Percentiles rank a stretch among this genome's conserved stretches.
These are phyloP conservation scores for Drosophila mimetica DNA, from an alignment of 2,888 invertebrate species.

Conservation along the genomic window DNA sequence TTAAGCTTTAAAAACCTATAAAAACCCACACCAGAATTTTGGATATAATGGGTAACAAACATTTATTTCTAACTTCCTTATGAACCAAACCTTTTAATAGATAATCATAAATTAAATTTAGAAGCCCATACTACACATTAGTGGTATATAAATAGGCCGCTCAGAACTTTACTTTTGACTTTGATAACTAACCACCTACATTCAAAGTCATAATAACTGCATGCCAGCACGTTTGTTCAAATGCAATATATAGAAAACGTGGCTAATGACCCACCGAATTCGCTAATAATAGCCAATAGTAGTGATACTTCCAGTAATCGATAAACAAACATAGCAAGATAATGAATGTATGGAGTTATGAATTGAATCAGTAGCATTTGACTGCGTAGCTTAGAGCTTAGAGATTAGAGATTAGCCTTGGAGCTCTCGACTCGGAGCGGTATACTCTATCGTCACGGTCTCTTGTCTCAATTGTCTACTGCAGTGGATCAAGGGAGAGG, in stretches of 20 bases:
- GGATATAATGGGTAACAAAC: too few relatives aligned
- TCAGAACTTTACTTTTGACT: constrained; percentile 12
- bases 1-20: too few relatives aligned
- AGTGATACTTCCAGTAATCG: neutral
- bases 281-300: too few relatives aligned
- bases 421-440: constrained; percentile 3
- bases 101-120: too few relatives aligned
- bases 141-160: neutral
- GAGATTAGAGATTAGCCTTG: constrained; percentile 1
- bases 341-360: constrained; percentile 15
- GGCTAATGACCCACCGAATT: neutral
- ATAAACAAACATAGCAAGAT: constrained; percentile 2
- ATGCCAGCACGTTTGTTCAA: constrained; percentile 14
- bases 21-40: too few relatives aligned
- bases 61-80: too few relatives aligned
- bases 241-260: constrained; percentile 7
- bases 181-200: neutral
- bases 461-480: constrained; percentile 58
- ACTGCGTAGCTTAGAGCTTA: constrained; percentile 14
- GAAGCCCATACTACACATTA: neutral
- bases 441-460: neutral
- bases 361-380: constrained; percentile 1
- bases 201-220: neutral
- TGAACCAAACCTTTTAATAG: too few relatives aligned
- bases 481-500: constrained; percentile 94